These are phyloP conservation scores for Drosophila greeni DNA, from an alignment of 2,888 invertebrate species.

Conservation along the genomic window DNA sequence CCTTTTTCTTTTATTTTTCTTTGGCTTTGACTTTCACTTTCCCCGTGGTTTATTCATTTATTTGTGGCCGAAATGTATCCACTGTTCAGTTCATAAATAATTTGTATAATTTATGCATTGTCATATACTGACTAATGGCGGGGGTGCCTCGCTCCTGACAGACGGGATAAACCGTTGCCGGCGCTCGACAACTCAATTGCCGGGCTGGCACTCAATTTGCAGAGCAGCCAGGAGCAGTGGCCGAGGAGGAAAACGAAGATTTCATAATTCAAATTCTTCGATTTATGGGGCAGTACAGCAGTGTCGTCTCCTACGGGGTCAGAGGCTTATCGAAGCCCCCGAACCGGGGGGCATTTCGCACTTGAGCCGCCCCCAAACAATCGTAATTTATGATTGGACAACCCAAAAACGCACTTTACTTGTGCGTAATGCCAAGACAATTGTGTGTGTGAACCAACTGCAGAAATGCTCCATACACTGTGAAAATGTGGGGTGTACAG, in stretches of 20 bases:
- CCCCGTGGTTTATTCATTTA: conserved; percentile 39
- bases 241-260: conserved; percentile 11
- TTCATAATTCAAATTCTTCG: conserved; percentile 61
- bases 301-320: conserved; percentile 11
- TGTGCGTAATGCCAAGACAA: conserved; percentile 59
- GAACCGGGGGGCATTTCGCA: conserved; percentile 12
- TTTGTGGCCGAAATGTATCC: conserved; percentile 46
- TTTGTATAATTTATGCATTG: conserved; percentile 64
- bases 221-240: background rate
- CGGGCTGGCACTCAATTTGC: conserved; percentile 46
- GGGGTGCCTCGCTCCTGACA: conserved; percentile 21
- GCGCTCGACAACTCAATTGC: conserved; percentile 43
- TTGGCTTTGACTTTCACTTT: conserved; percentile 18
- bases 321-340: conserved; percentile 18
- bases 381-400: conserved; percentile 61
- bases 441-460: conserved; percentile 39
- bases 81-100: conserved; percentile 61
- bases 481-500: background rate
- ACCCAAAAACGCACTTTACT: conserved; percentile 49
- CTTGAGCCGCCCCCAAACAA: conserved; percentile 45
- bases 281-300: conserved; percentile 52
- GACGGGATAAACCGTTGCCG: conserved; percentile 11
- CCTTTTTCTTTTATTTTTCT: conserved; percentile 24
- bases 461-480: conserved; percentile 18
- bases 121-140: conserved; percentile 53